Percentiles rank a stretch among this genome's conserved stretches.
phyloP scores from a whole-genome alignment of 2,797 vertebrate genomes.

The Dermochelys coriacea region DNA sequence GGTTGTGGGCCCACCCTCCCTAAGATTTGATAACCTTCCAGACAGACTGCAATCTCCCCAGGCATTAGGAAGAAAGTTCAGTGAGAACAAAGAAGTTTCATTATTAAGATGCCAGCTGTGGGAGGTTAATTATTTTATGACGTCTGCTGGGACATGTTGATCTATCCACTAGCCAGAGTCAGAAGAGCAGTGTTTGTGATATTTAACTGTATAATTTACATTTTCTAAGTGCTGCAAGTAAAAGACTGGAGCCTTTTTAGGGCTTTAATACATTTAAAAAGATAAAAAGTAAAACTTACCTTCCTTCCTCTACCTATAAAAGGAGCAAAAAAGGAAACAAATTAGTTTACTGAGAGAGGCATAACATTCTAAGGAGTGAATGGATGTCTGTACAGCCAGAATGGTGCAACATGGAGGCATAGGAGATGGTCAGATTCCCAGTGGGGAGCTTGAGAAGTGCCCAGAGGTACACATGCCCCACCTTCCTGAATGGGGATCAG shows the following conservation, averaged over 20 bases:
- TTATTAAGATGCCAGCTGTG: neutral
- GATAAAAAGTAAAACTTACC: slow-evolving; percentile 80
- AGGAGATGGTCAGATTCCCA: rapidly evolving
- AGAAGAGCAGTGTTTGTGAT: neutral
- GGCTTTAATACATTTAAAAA: neutral
- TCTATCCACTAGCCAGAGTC: neutral
- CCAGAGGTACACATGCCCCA: rapidly evolving
- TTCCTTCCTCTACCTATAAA: slow-evolving; percentile 86
- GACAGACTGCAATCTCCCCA: neutral
- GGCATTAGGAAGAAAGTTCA: neutral
- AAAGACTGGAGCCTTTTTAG: neutral
- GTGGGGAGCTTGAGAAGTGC: neutral
- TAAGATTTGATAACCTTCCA: neutral
- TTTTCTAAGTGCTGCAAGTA: neutral
- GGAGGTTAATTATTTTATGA: neutral
- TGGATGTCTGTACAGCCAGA: neutral
- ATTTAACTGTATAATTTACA: neutral
- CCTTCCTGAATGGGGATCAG: neutral
- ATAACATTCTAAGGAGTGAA: rapidly evolving
- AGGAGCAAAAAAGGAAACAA: slow-evolving; percentile 50
- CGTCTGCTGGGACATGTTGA: neutral
- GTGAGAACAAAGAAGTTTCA: neutral
- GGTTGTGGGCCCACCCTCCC: no score
- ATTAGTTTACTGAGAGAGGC: neutral
- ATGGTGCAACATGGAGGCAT: neutral